These are phyloP conservation scores for Drosophila carrolli DNA, from an alignment of 1,140 invertebrate species.

Conservation along the genomic window DNA sequence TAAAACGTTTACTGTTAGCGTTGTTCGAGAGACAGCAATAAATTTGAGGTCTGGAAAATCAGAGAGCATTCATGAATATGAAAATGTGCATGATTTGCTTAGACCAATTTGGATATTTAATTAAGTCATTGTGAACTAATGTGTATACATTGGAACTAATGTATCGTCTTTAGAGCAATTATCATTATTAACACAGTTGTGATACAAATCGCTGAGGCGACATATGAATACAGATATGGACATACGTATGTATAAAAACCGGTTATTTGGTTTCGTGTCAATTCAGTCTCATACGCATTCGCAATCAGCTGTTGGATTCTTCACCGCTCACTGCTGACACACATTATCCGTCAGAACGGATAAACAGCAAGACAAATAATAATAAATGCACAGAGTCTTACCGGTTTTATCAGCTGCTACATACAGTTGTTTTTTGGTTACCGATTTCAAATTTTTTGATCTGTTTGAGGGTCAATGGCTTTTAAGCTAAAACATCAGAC, in stretches of 20 bases:
- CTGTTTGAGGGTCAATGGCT: slow-evolving; percentile 29
- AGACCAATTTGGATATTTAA: slow-evolving; percentile 21
- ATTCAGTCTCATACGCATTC: slow-evolving; percentile 1
- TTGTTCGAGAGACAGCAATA: background rate
- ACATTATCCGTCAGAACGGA: slow-evolving; percentile 33
- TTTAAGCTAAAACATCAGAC: slow-evolving; percentile 21
- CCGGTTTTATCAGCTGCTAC: slow-evolving; percentile 40
- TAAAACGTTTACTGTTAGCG: background rate
- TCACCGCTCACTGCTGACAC: slow-evolving; percentile 29
- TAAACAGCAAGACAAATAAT: slow-evolving; percentile 11
- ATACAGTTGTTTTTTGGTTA: background rate
- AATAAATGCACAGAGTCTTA: slow-evolving; percentile 39
- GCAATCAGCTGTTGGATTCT: slow-evolving; percentile 35
- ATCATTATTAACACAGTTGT: slow-evolving; percentile 36
- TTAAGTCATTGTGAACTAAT: slow-evolving; percentile 20
- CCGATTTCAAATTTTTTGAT: background rate
- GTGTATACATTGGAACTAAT: slow-evolving; percentile 14
- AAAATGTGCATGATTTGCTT: background rate
- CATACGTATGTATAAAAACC: background rate
- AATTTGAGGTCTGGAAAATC: background rate
- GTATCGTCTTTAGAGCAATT: slow-evolving; percentile 29
- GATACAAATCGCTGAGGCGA: slow-evolving; percentile 8
- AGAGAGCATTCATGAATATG: background rate
- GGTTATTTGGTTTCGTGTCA: slow-evolving; percentile 13
- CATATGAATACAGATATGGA: background rate